A percentile compares a stretch with the other conserved stretches of the same genome.
Evolutionary conservation across 2,888 invertebrate species (phyloP).

Genomic region (Heliconius hortense): DNA sequence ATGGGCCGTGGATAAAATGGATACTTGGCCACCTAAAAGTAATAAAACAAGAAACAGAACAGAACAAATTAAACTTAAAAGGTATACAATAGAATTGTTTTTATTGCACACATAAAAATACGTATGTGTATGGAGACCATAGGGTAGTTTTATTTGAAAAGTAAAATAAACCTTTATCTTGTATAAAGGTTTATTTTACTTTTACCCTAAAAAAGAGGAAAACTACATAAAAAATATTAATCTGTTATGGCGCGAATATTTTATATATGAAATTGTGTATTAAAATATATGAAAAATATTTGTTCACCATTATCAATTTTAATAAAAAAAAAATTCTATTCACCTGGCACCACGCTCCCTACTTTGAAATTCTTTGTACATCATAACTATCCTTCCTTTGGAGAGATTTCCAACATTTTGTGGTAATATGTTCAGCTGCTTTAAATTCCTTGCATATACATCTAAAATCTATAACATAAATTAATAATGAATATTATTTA

Average conservation of each 20-base stretch:
- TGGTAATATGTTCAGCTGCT: conserved; percentile 83
- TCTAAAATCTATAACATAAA: conserved; percentile 82
- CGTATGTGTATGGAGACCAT: too few relatives aligned
- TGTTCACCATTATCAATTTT: neutral
- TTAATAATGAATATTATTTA: neutral
- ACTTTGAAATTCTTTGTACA: conserved; percentile 81
- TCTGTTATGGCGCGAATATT: neutral
- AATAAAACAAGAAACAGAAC: too few relatives aligned
- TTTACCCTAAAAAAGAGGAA: too few relatives aligned
- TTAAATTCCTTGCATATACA: conserved; percentile 83
- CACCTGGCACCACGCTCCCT: conserved; percentile 71
- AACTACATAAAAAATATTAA: too few relatives aligned
- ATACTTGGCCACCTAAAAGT: too few relatives aligned
- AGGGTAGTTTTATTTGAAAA: too few relatives aligned
- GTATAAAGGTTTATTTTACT: too few relatives aligned
- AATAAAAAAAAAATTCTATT: neutral
- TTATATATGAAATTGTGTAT: neutral
- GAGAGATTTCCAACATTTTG: conserved; percentile 81
- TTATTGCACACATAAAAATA: too few relatives aligned
- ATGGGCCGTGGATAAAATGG: too few relatives aligned
- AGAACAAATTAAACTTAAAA: too few relatives aligned
- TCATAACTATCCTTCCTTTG: conserved; percentile 83
- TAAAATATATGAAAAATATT: neutral
- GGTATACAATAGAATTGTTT: too few relatives aligned
- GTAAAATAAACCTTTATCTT: too few relatives aligned